Evolutionary conservation across 2,797 vertebrate genomes (phyloP).

Genomic region (Cynodonichthys magdalenae): DNA sequence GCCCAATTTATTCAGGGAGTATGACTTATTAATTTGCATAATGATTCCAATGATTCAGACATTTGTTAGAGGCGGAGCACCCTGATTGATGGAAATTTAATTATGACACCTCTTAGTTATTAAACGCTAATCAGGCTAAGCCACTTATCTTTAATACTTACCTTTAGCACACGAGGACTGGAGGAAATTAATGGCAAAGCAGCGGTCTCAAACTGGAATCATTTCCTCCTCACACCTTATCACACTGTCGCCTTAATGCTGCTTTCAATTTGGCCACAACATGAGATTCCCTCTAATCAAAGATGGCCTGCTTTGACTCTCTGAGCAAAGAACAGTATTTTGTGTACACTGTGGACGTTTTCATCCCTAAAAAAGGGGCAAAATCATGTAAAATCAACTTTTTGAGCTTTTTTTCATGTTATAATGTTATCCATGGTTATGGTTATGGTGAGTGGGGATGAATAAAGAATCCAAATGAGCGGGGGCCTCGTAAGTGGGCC

Average conservation of each 20-base stretch:
- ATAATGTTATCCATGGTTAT: too few relatives aligned
- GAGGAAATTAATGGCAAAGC: conserved; percentile 64
- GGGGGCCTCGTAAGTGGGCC: too few relatives aligned
- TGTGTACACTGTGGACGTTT: not conserved
- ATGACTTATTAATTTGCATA: conserved; percentile 85
- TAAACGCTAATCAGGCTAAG: conserved; percentile 80
- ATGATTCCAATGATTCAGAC: conserved; percentile 78
- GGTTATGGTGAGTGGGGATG: too few relatives aligned
- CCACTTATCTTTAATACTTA: conserved; percentile 80
- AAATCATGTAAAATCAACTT: too few relatives aligned
- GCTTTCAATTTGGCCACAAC: conserved; percentile 15
- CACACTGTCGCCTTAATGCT: conserved; percentile 15
- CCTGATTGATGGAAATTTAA: conserved; percentile 83
- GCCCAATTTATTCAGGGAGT: conserved; percentile 78
- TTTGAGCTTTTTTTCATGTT: too few relatives aligned
- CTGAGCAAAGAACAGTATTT: too few relatives aligned
- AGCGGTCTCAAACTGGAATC: conserved; percentile 51
- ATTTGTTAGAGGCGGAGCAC: conserved; percentile 72
- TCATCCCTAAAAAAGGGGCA: too few relatives aligned
- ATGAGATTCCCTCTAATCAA: conserved; percentile 1
- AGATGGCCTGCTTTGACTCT: not conserved
- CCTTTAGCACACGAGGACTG: conserved; percentile 70
- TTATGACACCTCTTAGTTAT: conserved; percentile 82
- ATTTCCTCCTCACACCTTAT: conserved; percentile 49
- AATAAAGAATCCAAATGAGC: too few relatives aligned